Conservation (phyloP, 1,140 invertebrate genomes). For the Cotesia vestalis region DNA sequence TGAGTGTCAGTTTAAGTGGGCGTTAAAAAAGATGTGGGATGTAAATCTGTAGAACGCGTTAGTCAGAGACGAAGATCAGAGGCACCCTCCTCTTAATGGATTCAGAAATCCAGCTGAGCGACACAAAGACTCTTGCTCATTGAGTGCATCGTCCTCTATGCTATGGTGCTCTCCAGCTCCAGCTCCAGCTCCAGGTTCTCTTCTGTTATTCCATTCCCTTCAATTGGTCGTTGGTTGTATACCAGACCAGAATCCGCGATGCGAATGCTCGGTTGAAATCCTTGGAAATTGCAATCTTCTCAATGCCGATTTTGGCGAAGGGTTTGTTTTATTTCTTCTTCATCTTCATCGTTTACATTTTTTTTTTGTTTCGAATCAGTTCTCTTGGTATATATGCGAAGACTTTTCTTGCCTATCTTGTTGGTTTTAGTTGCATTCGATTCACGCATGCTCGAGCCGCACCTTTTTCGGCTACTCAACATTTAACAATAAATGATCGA, state of each 20-base stretch:
- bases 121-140: conserved; percentile 35
- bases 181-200: not conserved
- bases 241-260: conserved; percentile 20
- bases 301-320: conserved; percentile 18
- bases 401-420: not conserved
- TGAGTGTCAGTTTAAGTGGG: conserved; percentile 18
- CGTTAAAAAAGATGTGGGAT: conserved; percentile 15
- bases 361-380: conserved; percentile 2
- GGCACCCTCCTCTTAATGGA: conserved; percentile 33
- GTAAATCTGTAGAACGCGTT: conserved; percentile 16
- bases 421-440: not conserved
- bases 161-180: no score
- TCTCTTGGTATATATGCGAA: not conserved
- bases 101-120: conserved; percentile 37
- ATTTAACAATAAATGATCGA: conserved; percentile 21
- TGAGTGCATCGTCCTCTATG: conserved; percentile 34
- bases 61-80: conserved; percentile 6
- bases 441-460: conserved; percentile 25
- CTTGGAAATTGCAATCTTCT: conserved; percentile 24
- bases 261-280: conserved; percentile 17
- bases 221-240: not conserved
- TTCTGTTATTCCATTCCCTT: conserved; percentile 11
- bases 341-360: not conserved
- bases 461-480: conserved; percentile 21
- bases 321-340: conserved; percentile 13